Evolutionary conservation across 1,140 invertebrate species (phyloP).

Genomic region (Saxidomus purpurata): DNA sequence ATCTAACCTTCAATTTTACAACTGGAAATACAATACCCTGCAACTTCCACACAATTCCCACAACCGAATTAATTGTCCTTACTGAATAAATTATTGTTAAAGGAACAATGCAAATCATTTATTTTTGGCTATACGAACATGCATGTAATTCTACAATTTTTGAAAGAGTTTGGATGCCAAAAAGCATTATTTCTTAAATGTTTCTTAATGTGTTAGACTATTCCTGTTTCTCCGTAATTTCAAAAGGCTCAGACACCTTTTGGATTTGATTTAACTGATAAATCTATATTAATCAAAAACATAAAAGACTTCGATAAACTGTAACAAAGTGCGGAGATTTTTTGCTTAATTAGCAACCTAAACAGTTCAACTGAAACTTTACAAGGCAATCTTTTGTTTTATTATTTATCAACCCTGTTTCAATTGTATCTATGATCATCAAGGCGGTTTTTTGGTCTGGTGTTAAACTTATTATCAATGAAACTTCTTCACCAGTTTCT

Average conservation of each 20-base stretch:
- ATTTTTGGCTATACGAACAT: background rate
- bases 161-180: background rate
- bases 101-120: background rate
- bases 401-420: no score
- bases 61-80: conserved; percentile 42
- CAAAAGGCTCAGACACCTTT: background rate
- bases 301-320: background rate
- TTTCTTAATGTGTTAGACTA: background rate
- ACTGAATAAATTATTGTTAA: background rate
- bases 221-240: background rate
- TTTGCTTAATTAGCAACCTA: conserved; percentile 28
- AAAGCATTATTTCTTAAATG: background rate
- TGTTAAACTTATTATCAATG: no score
- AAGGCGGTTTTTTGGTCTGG: no score
- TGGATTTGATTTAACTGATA: background rate
- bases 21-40: background rate
- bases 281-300: conserved; percentile 16
- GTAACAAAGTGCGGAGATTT: conserved; percentile 21
- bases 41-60: conserved; percentile 20
- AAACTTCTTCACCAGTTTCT: no score
- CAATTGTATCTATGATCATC: no score
- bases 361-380: background rate
- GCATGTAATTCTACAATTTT: background rate
- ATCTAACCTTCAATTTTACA: no score
- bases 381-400: background rate